Evolutionary conservation across 2,888 invertebrate species (phyloP), one percentile per base, ranked within the genome.

Genomic region (Galerucella nymphaeae): DNA sequence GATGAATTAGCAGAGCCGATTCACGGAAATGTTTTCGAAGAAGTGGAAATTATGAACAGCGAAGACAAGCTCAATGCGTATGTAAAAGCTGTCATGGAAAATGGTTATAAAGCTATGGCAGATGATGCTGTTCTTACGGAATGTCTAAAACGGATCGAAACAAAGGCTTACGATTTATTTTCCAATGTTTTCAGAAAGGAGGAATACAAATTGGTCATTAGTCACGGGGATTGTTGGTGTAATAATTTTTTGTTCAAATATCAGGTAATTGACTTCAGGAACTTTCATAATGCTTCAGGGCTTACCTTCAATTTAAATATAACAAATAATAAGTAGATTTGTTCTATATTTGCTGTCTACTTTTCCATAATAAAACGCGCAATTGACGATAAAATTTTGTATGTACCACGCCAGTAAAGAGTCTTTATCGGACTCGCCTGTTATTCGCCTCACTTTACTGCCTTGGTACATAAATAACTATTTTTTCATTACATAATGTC

Each of bases 221-320:
- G 72, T 16, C 82, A 83, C 68, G 81, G 79, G 2, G 83, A 83
- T 75, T 77, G 80, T 69, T 83, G 83, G 83, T 80, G 79, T 57
- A 81, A 82, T 58, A 83, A 83, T 66, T 72, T 82, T 71, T 72
- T 83, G 70, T 79, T 78, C 57, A 78, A 76, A 70, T 78, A 78
- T 62, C 65, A 77, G 70, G 79, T 79, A 72, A 67, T n/a, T n/a
- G n/a, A n/a, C n/a, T n/a, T n/a, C n/a, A n/a, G n/a, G n/a, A n/a
- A n/a, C n/a, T n/a, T n/a, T n/a, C n/a, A n/a, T n/a, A n/a, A n/a
- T n/a, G n/a, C n/a, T n/a, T n/a, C n/a, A n/a, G n/a, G n/a, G n/a
- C n/a, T n/a, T n/a, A n/a, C n/a, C n/a, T n/a, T n/a, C n/a, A n/a
- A n/a, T n/a, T n/a, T n/a, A n/a, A n/a, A n/a, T n/a, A n/a, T n/a